phyloP scores from a whole-genome alignment of 2,797 vertebrate species.

The Phylloscopus collybita region DNA sequence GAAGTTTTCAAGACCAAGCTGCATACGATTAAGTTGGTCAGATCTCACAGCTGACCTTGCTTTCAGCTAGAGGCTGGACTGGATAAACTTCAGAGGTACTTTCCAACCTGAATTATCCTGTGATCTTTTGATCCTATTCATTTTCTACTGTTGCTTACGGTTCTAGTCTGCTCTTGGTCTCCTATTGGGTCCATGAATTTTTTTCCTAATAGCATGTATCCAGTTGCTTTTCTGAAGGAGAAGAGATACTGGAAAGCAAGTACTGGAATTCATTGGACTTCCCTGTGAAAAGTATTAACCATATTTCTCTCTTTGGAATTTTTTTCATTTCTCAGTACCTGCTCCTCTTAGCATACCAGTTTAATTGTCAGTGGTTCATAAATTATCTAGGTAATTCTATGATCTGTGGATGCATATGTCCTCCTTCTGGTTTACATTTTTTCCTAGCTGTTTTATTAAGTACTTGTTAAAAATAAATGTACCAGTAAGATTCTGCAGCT shows the following conservation, averaged over 20 bases:
- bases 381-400: conserved; percentile 14
- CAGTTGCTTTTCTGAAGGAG: background rate
- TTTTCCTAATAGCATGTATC: background rate
- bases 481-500: background rate
- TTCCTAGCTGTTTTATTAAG: conserved; percentile 28
- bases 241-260: background rate
- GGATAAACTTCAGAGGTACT: background rate
- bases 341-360: background rate
- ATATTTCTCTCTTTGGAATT: background rate
- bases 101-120: background rate
- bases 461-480: conserved; percentile 39
- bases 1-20: background rate
- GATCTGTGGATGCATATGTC: background rate
- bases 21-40: background rate
- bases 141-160: background rate
- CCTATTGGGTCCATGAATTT: background rate
- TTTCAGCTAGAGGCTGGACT: background rate
- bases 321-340: background rate
- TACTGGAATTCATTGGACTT: background rate
- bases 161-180: background rate
- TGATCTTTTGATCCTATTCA: background rate
- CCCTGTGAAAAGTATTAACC: background rate
- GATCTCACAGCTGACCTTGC: background rate
- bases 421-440: background rate
- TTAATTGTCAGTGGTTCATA: background rate